Percentiles rank a stretch among this genome's conserved stretches.
phyloP scores from a whole-genome alignment of 2,797 vertebrate species.

The Sparus aurata region DNA sequence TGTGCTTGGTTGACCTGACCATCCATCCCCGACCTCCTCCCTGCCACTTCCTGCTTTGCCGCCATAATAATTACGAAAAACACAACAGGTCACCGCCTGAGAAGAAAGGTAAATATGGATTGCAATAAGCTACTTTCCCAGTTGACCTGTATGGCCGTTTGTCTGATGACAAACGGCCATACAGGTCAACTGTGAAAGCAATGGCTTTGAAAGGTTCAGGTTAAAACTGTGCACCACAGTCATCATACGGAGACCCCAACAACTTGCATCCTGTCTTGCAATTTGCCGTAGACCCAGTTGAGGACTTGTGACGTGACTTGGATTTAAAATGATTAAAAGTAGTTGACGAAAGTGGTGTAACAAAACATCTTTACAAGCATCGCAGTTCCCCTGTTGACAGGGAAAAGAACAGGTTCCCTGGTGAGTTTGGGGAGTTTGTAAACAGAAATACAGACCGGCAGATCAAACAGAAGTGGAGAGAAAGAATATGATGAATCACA shows the following conservation, averaged over 20 bases:
- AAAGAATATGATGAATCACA: background rate
- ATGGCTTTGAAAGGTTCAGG: too few species aligned
- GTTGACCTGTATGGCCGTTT: too few species aligned
- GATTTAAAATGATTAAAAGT: background rate
- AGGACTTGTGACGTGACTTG: background rate
- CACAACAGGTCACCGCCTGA: too few species aligned
- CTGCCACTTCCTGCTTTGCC: too few species aligned
- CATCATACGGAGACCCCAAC: background rate
- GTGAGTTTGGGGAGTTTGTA: background rate
- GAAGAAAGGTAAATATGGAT: too few species aligned
- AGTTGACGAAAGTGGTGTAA: background rate
- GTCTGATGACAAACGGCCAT: too few species aligned
- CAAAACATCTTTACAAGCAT: background rate
- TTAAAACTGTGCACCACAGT: background rate
- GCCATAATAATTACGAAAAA: too few species aligned
- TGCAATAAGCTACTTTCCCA: too few species aligned
- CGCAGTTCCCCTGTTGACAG: background rate
- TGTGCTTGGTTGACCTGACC: too few species aligned
- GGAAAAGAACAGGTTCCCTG: background rate
- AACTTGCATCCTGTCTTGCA: background rate
- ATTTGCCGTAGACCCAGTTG: background rate
- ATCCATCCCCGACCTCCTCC: too few species aligned
- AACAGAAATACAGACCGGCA: background rate
- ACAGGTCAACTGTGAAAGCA: too few species aligned
- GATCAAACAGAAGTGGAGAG: conserved; percentile 6